Percentiles rank a stretch among this genome's conserved stretches.
Conservation (phyloP, 2,113 vertebrate species). For the Crotalus horridus region DNA sequence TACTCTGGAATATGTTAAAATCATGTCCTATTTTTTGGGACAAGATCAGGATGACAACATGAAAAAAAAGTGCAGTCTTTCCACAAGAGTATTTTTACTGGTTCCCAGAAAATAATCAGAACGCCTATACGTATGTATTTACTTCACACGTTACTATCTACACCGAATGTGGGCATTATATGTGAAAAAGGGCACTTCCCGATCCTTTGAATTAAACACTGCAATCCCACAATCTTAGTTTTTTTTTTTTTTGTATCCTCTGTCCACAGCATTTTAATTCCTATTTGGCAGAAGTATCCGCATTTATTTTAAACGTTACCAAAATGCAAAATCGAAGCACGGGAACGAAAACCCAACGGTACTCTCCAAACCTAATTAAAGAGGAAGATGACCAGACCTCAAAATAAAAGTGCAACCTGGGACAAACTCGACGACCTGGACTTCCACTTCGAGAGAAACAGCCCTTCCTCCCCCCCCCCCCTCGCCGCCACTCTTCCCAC, state of each 20-base stretch:
- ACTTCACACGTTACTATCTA: neutral
- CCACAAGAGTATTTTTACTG: neutral
- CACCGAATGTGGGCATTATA: neutral
- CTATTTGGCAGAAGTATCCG: neutral
- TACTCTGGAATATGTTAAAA: constrained; percentile 34
- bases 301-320: neutral
- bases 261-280: neutral
- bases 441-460: neutral
- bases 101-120: neutral
- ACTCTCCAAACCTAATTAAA: neutral
- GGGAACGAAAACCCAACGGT: neutral
- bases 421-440: neutral
- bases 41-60: neutral
- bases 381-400: too few species aligned
- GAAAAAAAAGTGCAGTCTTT: neutral
- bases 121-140: neutral
- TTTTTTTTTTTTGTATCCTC: neutral
- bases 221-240: neutral
- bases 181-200: neutral
- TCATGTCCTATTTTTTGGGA: neutral
- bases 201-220: neutral
- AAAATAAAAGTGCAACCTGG: neutral
- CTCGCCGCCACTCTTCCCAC: neutral
- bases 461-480: too few species aligned
- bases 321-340: neutral